phyloP scores from a whole-genome alignment of 2,113 vertebrate species.

The sheep (Ovis aries) region DNA sequence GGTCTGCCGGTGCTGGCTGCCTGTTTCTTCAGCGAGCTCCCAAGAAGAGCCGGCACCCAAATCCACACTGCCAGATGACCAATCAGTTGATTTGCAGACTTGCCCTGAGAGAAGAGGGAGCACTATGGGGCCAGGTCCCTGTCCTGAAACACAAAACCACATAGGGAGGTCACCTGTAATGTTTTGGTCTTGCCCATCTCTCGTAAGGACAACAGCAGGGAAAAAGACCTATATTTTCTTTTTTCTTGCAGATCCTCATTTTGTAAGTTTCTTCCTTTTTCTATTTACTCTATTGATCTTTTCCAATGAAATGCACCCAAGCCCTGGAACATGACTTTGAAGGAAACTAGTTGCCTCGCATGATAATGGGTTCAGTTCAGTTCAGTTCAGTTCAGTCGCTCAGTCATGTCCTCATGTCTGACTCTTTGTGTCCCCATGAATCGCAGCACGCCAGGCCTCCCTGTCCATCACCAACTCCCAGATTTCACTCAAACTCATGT shows the following conservation, averaged over 20 bases:
- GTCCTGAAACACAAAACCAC: background rate
- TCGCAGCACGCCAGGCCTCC: no score
- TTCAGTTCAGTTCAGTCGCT: no score
- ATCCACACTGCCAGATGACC: background rate
- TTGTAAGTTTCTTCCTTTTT: background rate
- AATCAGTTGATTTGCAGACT: background rate
- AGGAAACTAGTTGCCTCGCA: background rate
- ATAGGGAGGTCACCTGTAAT: background rate
- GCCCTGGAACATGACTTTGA: background rate
- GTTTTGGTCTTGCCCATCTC: background rate
- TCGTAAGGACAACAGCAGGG: background rate
- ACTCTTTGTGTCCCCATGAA: no score
- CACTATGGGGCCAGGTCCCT: background rate
- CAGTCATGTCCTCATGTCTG: rapidly evolving
- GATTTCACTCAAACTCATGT: no score
- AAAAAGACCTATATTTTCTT: background rate
- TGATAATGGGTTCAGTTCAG: no score
- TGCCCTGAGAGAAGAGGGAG: background rate
- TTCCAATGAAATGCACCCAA: background rate
- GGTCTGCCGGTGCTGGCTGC: no score
- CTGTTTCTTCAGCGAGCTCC: background rate
- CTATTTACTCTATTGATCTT: background rate
- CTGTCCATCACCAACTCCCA: no score
- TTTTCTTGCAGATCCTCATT: background rate
- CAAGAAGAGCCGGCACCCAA: background rate